Evolutionary conservation across 1,140 invertebrate species (phyloP).

Genomic region (Forficula auricularia): DNA sequence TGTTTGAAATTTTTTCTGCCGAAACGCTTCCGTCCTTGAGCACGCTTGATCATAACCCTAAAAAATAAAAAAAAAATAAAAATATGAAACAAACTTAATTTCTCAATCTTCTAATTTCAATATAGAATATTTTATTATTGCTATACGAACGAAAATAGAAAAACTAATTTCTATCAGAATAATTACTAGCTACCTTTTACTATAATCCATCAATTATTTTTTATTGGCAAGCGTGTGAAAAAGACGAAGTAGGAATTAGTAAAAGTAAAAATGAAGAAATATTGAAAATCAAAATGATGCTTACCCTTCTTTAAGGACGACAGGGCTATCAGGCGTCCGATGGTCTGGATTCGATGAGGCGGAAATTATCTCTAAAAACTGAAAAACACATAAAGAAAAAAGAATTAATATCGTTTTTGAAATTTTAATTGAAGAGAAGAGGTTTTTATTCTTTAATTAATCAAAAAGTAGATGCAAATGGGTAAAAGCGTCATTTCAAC

Average conservation of each 20-base stretch:
- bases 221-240: not conserved
- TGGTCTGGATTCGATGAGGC: constrained; percentile 36
- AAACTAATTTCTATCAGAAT: no score
- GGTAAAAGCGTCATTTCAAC: no score
- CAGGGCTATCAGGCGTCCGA: constrained; percentile 34
- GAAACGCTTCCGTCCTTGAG: constrained; percentile 67
- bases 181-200: not conserved
- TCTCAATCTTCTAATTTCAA: no score
- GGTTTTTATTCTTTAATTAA: not conserved
- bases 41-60: constrained; percentile 75
- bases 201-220: not conserved
- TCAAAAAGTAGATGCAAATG: no score
- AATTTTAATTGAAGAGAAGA: not conserved
- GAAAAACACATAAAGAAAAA: constrained; percentile 18
- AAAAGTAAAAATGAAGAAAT: not conserved
- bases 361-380: constrained; percentile 81
- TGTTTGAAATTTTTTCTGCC: constrained; percentile 70
- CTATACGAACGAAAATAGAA: no score
- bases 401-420: not conserved
- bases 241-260: not conserved
- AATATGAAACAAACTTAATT: constrained; percentile 5
- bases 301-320: constrained; percentile 84
- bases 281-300: constrained; percentile 17
- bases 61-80: constrained; percentile 19
- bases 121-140: no score